A percentile compares a stretch with the other conserved stretches of the same genome.
Conservation (phyloP, 2,797 vertebrate genomes). For the Acanthurus tractus region DNA sequence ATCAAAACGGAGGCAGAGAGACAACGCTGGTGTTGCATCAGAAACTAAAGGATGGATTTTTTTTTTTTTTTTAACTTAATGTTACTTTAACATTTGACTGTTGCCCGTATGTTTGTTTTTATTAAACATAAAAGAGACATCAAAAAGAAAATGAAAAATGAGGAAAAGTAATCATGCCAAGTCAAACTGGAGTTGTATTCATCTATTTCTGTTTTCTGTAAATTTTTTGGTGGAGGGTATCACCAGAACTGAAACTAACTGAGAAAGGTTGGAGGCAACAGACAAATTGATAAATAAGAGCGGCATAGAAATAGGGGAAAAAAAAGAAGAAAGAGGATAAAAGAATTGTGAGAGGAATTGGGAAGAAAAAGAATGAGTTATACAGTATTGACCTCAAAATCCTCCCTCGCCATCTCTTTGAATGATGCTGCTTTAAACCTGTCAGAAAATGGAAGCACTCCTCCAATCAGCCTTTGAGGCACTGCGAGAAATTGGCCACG, state of each 20-base stretch:
- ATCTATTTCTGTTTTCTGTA: constrained; percentile 39
- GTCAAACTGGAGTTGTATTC: constrained; percentile 31
- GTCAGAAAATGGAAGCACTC: constrained; percentile 67
- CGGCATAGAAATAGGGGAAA: constrained; percentile 8
- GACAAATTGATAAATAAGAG: constrained; percentile 28
- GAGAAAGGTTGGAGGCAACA: constrained; percentile 22
- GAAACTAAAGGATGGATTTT: no score
- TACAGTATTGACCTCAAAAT: constrained; percentile 59
- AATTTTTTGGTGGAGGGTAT: constrained; percentile 34
- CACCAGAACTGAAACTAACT: constrained; percentile 21
- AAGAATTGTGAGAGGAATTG: constrained; percentile 15
- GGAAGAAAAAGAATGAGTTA: constrained; percentile 27
- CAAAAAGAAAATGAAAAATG: no score
- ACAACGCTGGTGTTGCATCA: no score
- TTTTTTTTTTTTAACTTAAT: no score
- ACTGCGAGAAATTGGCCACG: constrained; percentile 64
- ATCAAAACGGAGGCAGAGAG: no score
- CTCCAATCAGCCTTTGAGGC: constrained; percentile 65
- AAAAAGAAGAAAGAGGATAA: constrained; percentile 4
- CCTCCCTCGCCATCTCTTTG: constrained; percentile 47
- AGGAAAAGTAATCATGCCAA: neutral
- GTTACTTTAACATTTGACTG: no score
- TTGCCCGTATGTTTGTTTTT: no score
- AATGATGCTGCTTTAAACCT: constrained; percentile 67
- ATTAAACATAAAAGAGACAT: no score